Conservation (phyloP, 2,113 vertebrate genomes). For the Bubo bubo region DNA sequence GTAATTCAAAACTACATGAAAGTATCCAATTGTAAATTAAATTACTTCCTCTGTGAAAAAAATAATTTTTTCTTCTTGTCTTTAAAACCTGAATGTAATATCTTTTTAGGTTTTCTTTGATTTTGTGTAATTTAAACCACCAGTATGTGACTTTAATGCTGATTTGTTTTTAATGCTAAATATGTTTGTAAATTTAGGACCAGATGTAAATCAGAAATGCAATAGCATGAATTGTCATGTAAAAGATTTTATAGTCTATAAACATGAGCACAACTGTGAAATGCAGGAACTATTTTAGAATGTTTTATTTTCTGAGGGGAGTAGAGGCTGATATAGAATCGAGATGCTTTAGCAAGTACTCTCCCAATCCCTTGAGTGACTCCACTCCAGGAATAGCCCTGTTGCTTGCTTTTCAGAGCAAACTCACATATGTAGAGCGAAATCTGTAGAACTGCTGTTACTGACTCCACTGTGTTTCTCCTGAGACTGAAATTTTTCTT, state of each 20-base stretch:
- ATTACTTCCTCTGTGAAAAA: slow-evolving; percentile 39
- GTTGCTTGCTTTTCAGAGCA: background rate
- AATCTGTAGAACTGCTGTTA: background rate
- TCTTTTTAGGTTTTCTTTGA: slow-evolving; percentile 17
- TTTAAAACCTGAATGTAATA: slow-evolving; percentile 46
- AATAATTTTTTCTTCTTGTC: background rate
- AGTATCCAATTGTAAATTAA: slow-evolving; percentile 56
- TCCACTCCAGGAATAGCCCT: background rate
- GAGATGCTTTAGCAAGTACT: background rate
- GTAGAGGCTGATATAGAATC: background rate
- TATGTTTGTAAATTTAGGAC: slow-evolving; percentile 27
- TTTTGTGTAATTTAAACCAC: slow-evolving; percentile 19
- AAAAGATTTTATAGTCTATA: background rate
- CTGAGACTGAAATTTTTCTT: background rate
- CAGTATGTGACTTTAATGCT: slow-evolving; percentile 23
- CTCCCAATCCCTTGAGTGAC: background rate
- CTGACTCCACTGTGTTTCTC: background rate
- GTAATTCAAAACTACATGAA: slow-evolving; percentile 32
- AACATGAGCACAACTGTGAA: background rate
- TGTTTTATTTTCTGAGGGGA: background rate
- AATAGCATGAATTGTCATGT: background rate
- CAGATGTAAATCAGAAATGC: slow-evolving; percentile 40
- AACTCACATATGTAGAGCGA: background rate
- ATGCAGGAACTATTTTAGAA: background rate
- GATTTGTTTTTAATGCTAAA: slow-evolving; percentile 36